Conservation (phyloP, 2,888 invertebrate species). For the Helobdella robusta region DNA sequence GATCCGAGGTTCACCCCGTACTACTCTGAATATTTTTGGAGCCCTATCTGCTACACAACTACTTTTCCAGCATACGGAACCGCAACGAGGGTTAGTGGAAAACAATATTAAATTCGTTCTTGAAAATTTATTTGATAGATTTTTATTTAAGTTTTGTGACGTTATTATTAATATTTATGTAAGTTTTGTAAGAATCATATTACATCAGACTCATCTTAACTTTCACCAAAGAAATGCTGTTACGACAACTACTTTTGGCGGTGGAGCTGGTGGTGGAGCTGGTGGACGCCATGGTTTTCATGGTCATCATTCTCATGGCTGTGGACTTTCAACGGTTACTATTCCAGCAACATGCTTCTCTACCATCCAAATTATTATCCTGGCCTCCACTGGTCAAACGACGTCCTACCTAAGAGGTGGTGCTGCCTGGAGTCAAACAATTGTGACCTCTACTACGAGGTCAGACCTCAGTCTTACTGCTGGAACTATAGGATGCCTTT, state of each 20-base stretch:
- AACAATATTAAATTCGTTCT: neutral
- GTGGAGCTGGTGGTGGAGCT: constrained; percentile 13
- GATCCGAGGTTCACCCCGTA: constrained; percentile 19
- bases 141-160: neutral
- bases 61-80: constrained; percentile 14
- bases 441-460: constrained; percentile 25
- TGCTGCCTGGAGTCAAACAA: constrained; percentile 22
- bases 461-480: constrained; percentile 19
- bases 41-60: constrained; percentile 8
- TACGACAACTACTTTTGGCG: constrained; percentile 14
- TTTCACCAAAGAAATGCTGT: constrained; percentile 22
- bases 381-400: neutral
- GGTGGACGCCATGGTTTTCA: constrained; percentile 12
- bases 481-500: constrained; percentile 7
- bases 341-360: constrained; percentile 13
- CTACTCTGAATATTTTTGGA: neutral
- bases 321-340: constrained; percentile 1
- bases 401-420: constrained; percentile 22
- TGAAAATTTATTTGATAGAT: too few relatives aligned
- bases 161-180: neutral
- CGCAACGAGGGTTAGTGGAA: constrained; percentile 10
- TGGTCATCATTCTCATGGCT: constrained; percentile 18
- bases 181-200: neutral
- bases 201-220: neutral
- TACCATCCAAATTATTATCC: constrained; percentile 23